A percentile compares a stretch with the other conserved stretches of the same genome.
Conservation (phyloP, 1,140 invertebrate species). For the Galleria mellonella region DNA sequence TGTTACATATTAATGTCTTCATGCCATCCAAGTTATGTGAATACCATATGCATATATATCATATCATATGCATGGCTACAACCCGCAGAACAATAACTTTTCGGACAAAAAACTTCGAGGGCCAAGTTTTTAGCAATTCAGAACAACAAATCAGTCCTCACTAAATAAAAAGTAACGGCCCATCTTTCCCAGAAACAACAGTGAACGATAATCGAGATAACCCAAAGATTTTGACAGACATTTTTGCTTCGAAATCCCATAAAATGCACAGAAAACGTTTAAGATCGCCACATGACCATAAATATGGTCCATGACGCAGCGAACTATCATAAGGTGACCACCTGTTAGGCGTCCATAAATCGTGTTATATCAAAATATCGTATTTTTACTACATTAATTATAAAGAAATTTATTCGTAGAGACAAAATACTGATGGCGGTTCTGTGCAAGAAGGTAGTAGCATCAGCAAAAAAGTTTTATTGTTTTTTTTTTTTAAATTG, state of each 20-base stretch:
- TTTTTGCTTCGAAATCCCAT: slow-evolving; percentile 17
- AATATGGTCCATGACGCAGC: slow-evolving; percentile 29
- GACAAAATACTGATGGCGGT: slow-evolving; percentile 45
- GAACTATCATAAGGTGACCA: slow-evolving; percentile 40
- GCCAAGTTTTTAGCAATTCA: too few species aligned
- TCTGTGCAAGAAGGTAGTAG: slow-evolving; percentile 24
- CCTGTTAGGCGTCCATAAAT: slow-evolving; percentile 55
- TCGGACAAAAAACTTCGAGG: too few species aligned
- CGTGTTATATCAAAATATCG: slow-evolving; percentile 61
- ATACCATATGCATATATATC: too few species aligned
- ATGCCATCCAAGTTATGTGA: too few species aligned
- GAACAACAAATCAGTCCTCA: too few species aligned
- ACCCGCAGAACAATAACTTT: too few species aligned
- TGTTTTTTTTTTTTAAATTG: not conserved
- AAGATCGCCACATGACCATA: not conserved
- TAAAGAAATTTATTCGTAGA: slow-evolving; percentile 61
- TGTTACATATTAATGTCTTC: too few species aligned
- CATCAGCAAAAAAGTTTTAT: slow-evolving; percentile 25
- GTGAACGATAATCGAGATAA: slow-evolving; percentile 16
- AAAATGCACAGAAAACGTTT: slow-evolving; percentile 15
- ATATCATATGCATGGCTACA: too few species aligned
- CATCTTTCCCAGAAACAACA: slow-evolving; percentile 32
- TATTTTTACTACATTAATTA: slow-evolving; percentile 57
- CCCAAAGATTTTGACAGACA: slow-evolving; percentile 28
- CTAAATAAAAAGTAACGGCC: too few species aligned